phyloP scores from a whole-genome alignment of 2,797 vertebrate species.

The Eospalax fontanierii region DNA sequence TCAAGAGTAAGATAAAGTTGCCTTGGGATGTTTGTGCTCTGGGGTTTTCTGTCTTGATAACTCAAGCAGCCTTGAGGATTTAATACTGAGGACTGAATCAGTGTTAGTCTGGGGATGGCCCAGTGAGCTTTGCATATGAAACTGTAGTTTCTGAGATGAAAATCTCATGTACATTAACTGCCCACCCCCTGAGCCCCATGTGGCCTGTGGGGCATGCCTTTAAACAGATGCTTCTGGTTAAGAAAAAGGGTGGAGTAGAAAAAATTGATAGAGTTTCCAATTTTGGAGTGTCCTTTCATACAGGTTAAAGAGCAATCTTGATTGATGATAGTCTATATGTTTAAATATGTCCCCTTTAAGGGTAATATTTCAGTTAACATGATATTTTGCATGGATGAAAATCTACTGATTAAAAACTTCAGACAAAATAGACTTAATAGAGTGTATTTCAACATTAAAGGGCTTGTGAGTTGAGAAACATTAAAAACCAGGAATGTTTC shows the following conservation, averaged over 20 bases:
- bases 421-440: neutral
- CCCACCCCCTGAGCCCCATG: too few species aligned
- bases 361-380: slow-evolving; percentile 32
- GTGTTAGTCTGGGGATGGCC: neutral
- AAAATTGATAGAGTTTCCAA: neutral
- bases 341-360: slow-evolving; percentile 1
- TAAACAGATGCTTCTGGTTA: neutral
- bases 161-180: neutral
- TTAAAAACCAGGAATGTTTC: neutral
- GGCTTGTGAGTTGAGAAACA: neutral
- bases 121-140: neutral
- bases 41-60: neutral
- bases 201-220: neutral
- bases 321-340: neutral
- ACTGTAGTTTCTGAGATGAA: neutral
- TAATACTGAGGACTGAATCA: neutral
- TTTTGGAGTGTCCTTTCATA: slow-evolving; percentile 22
- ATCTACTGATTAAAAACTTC: neutral
- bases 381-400: neutral
- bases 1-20: slow-evolving; percentile 63
- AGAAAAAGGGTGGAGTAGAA: neutral
- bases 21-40: slow-evolving; percentile 51
- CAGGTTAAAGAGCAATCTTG: slow-evolving; percentile 10
- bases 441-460: slow-evolving; percentile 14
- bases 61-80: slow-evolving; percentile 6